Conservation (phyloP, 2,113 vertebrate genomes). For the Nothocercus nigrocapillus region DNA sequence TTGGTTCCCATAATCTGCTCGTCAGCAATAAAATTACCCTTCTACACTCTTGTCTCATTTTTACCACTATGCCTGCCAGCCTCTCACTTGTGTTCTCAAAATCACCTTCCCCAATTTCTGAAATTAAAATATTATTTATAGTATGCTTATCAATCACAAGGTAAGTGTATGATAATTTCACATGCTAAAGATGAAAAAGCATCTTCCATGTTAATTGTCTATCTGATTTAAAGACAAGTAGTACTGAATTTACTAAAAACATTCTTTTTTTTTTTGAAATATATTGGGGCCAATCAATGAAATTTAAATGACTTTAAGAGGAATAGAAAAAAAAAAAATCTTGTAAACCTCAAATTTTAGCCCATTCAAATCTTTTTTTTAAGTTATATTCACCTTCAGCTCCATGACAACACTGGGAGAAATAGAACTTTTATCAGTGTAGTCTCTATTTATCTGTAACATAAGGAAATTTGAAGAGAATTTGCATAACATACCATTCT, state of each 20-base stretch:
- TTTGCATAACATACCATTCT: constrained; percentile 84
- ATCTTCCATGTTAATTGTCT: background rate
- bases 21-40: background rate
- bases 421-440: background rate
- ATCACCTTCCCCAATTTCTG: background rate
- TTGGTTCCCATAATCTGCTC: background rate
- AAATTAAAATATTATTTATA: background rate
- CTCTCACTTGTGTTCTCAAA: background rate
- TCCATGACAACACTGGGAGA: background rate
- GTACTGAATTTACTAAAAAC: background rate
- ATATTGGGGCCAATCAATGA: background rate
- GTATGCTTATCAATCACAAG: background rate
- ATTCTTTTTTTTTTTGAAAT: background rate
- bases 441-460: background rate
- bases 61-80: background rate
- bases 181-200: background rate
- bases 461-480: background rate
- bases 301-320: background rate
- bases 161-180: background rate
- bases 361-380: background rate
- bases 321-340: background rate
- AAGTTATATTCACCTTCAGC: background rate
- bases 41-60: background rate
- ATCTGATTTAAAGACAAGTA: background rate
- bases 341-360: background rate